Evolutionary conservation across 1,140 invertebrate species (phyloP), one percentile per base, ranked within the genome.

Genomic region (Drosophila triauraria): DNA sequence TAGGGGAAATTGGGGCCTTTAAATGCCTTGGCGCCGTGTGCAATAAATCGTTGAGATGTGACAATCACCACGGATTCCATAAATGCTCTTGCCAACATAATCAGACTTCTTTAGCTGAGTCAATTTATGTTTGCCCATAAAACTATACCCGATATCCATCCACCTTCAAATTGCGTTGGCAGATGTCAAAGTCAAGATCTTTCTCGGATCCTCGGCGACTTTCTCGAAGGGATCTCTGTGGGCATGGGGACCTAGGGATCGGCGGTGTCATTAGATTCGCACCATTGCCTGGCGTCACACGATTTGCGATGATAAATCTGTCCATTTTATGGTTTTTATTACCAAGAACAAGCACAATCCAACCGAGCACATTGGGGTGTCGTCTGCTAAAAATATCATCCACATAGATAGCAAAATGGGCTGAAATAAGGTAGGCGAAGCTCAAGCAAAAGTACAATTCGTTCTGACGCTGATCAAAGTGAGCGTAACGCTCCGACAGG

Each of bases 111-210:
- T 88, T 80, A 88, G 63, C 32, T 44, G 38, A 47, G n/a, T 23
- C 53, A 72, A 85, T 88, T 90, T 85, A 85, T 90, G 63, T 46
- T 46, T 60, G 62, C 62, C 42, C 72, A 80, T 90, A 53, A 78
- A 88, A 78, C 3, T 54, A 71, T 59, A 42, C 35, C 50, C 68
- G 10, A 32, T 30, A 71, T 50, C 27, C 61, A 58, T 57, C 43
- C 64, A 60, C 74, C 62, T 82, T 75, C 62, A 25, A 50, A 57
- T 42, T 62, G 59, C 27, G n/a, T 35, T 74, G 32, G 50, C 53
- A 62, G 30, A 80, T 80, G 84, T 87, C 84, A 87, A 87, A 88
- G 84, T 87, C 84, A 87, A 88, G 84, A 87, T 48, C 84, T 67
- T 50, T 53, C 17, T 46, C 30, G 44, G 15, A 17, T 67, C 44